phyloP scores from a whole-genome alignment of 92 coral and sea anemone species.

The Epizoanthus illoricatus region DNA sequence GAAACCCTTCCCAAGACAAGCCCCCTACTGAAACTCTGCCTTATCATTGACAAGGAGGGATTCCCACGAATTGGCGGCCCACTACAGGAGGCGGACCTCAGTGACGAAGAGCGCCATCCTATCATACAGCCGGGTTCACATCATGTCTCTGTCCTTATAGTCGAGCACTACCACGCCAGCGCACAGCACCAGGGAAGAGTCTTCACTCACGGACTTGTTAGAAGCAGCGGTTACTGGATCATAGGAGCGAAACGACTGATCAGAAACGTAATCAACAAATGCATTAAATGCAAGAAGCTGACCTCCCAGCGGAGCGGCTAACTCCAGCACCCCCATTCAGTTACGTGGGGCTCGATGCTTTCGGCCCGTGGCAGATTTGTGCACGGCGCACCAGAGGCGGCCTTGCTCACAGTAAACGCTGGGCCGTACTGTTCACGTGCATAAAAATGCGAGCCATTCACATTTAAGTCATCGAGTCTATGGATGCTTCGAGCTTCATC shows the following conservation, averaged over 20 bases:
- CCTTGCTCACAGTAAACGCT: constrained; percentile 45
- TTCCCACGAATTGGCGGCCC: constrained; percentile 41
- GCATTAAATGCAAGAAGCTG: constrained; percentile 49
- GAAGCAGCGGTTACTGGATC: constrained; percentile 52
- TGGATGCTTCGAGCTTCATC: constrained; percentile 55
- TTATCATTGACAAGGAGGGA: constrained; percentile 29
- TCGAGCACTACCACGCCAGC: constrained; percentile 29
- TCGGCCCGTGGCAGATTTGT: constrained; percentile 49
- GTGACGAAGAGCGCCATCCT: constrained; percentile 29
- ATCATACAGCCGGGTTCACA: constrained; percentile 12
- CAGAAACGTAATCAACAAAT: constrained; percentile 39
- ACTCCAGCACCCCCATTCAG: constrained; percentile 45
- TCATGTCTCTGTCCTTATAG: constrained; percentile 29
- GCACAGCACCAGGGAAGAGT: constrained; percentile 54
- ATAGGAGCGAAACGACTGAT: constrained; percentile 52
- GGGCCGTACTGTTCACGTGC: constrained; percentile 63
- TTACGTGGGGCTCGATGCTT: constrained; percentile 44
- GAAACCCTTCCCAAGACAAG: constrained; percentile 13
- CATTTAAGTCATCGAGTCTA: constrained; percentile 53
- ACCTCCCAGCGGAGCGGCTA: constrained; percentile 47
- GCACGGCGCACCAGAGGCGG: constrained; percentile 53
- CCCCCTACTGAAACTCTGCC: constrained; percentile 37
- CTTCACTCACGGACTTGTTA: constrained; percentile 45
- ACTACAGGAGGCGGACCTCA: constrained; percentile 14
- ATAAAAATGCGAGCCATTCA: constrained; percentile 41